A percentile compares a stretch with the other conserved stretches of the same genome.
Conservation (phyloP, 2,888 invertebrate genomes). For the Stenodera caucasica region DNA sequence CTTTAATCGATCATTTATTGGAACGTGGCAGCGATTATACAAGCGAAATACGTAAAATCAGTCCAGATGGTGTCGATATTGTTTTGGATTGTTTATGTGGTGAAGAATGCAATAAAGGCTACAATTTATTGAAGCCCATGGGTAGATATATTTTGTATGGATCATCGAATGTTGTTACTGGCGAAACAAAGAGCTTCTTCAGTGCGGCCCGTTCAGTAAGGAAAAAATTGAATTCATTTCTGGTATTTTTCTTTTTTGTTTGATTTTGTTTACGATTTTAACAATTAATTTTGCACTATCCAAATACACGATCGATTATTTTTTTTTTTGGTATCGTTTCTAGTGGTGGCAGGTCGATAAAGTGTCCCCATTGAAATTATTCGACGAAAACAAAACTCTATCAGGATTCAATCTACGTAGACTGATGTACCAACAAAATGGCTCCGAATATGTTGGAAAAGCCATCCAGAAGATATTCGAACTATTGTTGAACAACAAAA, state of each 20-base stretch:
- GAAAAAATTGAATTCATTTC: constrained; percentile 39
- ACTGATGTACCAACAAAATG: constrained; percentile 77
- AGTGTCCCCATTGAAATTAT: constrained; percentile 83
- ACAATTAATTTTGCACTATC: constrained; percentile 6
- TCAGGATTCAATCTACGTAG: constrained; percentile 83
- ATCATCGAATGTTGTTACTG: constrained; percentile 85
- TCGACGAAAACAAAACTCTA: constrained; percentile 85
- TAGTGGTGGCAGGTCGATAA: constrained; percentile 95
- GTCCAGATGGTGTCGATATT: constrained; percentile 80
- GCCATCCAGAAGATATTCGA: constrained; percentile 73
- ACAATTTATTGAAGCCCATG: constrained; percentile 81
- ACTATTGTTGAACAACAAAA: constrained; percentile 76
- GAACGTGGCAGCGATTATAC: constrained; percentile 82
- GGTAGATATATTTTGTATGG: constrained; percentile 88
- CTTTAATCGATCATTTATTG: constrained; percentile 73
- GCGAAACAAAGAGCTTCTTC: constrained; percentile 90
- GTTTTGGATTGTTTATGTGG: constrained; percentile 88
- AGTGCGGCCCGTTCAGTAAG: constrained; percentile 87
- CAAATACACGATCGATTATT: not conserved
- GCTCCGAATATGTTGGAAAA: constrained; percentile 69
- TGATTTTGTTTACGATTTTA: not conserved
- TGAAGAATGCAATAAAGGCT: constrained; percentile 85
- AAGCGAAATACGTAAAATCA: constrained; percentile 79
- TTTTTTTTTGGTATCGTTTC: constrained; percentile 35
- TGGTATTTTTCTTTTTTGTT: constrained; percentile 13